Base-by-base conservation (phyloP, 2,113 vertebrate species). In the Campylomormyrus tamandua region DNA sequence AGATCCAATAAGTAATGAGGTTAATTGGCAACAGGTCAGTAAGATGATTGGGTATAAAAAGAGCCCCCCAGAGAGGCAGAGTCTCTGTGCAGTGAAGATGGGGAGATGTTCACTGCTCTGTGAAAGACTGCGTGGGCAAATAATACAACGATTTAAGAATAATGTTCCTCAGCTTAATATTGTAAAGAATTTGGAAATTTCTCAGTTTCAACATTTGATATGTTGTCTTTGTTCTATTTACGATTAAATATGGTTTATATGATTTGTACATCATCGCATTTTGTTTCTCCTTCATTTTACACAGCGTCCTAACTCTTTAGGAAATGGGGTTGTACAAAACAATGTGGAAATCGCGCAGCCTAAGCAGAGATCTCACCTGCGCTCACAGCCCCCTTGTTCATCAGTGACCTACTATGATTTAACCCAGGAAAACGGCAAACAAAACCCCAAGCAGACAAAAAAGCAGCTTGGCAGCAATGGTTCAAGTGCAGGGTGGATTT, bases 371-470 rank as follows among this genome's bases (percentile, higher is more conserved):
- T n/a, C 46, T 27, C 83, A 48, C 46, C 83, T 48, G 46, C 83
- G 7, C 24, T 9, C 21, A 50, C n/a, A 11, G 24, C 48, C 48
- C 74, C 74, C 90, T 89, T 87, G 90, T 92, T 93, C 87, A 91
- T 92, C 92, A 92, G 90, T 86, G 45, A 62, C 77, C 42, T 66
- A 85, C 46, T 83, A 70, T 46, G 62, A 91, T 91, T 92, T 89
- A 35, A 74, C 77, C 66, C 42, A 70, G 83, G 84, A 86, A 62
- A 35, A 62, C 10, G 9, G 70, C 90, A 87, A 48, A 88, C 2
- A 66, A 83, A 84, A 70, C 13, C 53, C 52, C 24, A 66, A 27
- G 8, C 6, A 74, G 17, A 50, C 48, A 74, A 74, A 35, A 31
- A 39, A 39, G 74, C 1, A 35, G 74, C 35, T 80, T 80, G 42